Evolutionary conservation across 2,797 vertebrate genomes (phyloP).

Genomic region (Lycodopsis pacificus): DNA sequence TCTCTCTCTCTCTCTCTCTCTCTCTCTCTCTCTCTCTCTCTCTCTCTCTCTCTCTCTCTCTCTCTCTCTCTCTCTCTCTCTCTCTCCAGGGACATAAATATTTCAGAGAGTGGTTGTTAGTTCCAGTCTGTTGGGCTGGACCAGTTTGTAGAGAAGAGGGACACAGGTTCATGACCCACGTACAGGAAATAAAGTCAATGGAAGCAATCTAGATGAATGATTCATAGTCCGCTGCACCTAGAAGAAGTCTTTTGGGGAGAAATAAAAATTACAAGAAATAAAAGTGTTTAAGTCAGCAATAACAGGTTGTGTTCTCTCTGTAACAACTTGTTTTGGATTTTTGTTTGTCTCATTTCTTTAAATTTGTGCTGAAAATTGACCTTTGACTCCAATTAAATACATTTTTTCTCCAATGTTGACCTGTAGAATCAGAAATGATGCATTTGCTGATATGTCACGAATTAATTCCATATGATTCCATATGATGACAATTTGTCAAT

Average conservation of each 20-base stretch:
- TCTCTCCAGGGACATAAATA: slow-evolving; percentile 77
- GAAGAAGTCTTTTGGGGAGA: background rate
- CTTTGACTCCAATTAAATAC: slow-evolving; percentile 21
- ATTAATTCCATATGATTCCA: slow-evolving; percentile 4
- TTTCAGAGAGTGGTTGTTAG: slow-evolving; percentile 81
- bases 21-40: background rate
- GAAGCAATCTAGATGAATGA: slow-evolving; percentile 30
- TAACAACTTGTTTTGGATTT: background rate
- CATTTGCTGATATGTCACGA: background rate
- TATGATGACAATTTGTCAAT: slow-evolving; percentile 33
- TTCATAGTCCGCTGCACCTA: slow-evolving; percentile 19
- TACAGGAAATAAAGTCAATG: slow-evolving; percentile 40
- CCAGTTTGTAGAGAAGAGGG: slow-evolving; percentile 36
- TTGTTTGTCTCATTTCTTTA: background rate
- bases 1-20: background rate
- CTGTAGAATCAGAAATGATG: background rate
- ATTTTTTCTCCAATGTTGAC: background rate
- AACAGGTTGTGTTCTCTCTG: background rate
- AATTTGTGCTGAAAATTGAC: background rate
- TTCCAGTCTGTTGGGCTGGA: slow-evolving; percentile 77
- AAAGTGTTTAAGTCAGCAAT: background rate
- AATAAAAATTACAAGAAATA: slow-evolving; percentile 8
- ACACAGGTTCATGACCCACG: slow-evolving; percentile 61
- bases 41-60: slow-evolving; percentile 7
- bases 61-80: slow-evolving; percentile 2